Conservation (phyloP, 2,113 vertebrate genomes). For the Tychaedon coryphoeus region DNA sequence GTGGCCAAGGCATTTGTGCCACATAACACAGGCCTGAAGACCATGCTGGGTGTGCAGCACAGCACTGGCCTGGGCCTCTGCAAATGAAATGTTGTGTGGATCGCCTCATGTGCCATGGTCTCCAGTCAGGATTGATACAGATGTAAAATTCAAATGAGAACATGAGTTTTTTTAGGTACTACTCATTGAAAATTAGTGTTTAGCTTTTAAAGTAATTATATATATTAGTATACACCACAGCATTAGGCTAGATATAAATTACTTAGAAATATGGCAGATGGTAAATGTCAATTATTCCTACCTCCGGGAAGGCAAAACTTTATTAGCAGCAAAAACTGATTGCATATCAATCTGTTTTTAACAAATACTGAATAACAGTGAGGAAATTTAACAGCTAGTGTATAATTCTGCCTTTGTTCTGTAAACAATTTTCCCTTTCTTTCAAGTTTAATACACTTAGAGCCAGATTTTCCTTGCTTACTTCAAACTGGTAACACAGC, state of each 20-base stretch:
- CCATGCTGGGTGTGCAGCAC: fast-evolving
- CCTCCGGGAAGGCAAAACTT: background rate
- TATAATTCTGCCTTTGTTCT: background rate
- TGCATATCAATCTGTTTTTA: background rate
- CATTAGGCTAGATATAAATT: background rate
- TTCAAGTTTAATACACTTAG: background rate
- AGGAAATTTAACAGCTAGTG: background rate
- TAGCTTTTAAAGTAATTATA: background rate
- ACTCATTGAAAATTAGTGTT: background rate
- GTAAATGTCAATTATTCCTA: background rate
- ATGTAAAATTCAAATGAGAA: background rate
- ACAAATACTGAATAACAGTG: background rate
- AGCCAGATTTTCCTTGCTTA: background rate
- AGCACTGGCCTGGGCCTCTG: background rate
- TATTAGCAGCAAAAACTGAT: background rate
- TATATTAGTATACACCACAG: background rate
- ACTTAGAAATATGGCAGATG: background rate
- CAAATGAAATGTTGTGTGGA: background rate
- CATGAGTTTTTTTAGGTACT: background rate
- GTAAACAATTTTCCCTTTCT: background rate
- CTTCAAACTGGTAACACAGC: background rate
- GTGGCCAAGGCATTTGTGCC: background rate
- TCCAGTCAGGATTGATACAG: background rate
- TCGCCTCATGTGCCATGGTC: background rate
- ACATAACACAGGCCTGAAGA: too few species aligned